Percentiles rank a stretch among this genome's conserved stretches.
Evolutionary conservation across 2,888 invertebrate species (phyloP).

Genomic region (Miltochrista miniata): DNA sequence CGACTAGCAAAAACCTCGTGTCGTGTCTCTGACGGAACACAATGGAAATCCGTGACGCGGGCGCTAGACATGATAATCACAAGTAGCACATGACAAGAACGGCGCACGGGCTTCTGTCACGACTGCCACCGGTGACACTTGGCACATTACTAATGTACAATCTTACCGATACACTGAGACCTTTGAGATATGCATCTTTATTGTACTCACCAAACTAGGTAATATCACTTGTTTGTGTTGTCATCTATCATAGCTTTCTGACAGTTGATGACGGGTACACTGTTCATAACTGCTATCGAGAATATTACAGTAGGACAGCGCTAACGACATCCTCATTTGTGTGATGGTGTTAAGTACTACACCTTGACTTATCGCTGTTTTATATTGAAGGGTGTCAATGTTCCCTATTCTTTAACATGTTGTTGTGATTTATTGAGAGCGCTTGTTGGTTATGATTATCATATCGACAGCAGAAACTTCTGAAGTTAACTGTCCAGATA

Average conservation of each 20-base stretch:
- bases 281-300: slow-evolving; percentile 47
- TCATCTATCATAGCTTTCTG: slow-evolving; percentile 61
- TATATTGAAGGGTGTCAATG: slow-evolving; percentile 32
- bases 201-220: slow-evolving; percentile 53
- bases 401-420: slow-evolving; percentile 4
- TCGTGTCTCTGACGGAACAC: slow-evolving; percentile 35
- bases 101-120: slow-evolving; percentile 75
- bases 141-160: slow-evolving; percentile 54
- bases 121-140: slow-evolving; percentile 51
- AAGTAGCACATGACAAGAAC: slow-evolving; percentile 75
- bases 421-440: not conserved
- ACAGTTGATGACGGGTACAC: slow-evolving; percentile 58
- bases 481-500: slow-evolving; percentile 60
- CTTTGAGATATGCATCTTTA: slow-evolving; percentile 58
- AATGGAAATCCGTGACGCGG: slow-evolving; percentile 58
- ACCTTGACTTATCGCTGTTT: slow-evolving; percentile 38
- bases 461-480: slow-evolving; percentile 27
- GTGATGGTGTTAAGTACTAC: slow-evolving; percentile 48
- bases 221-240: slow-evolving; percentile 60
- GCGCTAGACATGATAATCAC: slow-evolving; percentile 73
- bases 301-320: slow-evolving; percentile 46
- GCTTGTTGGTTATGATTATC: slow-evolving; percentile 19
- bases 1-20: slow-evolving; percentile 41
- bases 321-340: slow-evolving; percentile 56
- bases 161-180: slow-evolving; percentile 34